phyloP scores from a whole-genome alignment of 2,797 vertebrate genomes.

The Spinus pinus region DNA sequence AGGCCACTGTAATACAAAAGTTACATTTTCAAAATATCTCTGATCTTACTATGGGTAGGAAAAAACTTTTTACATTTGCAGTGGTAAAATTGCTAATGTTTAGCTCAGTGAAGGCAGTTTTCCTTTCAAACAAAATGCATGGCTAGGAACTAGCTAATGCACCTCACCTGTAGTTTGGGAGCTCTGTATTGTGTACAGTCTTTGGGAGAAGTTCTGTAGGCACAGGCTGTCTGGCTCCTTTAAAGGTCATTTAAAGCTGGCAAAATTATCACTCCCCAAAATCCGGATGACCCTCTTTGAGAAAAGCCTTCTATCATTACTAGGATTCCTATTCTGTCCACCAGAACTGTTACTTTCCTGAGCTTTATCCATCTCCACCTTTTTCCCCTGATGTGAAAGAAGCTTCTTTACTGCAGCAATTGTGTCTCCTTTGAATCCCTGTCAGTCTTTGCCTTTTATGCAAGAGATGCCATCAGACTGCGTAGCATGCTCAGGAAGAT shows the following conservation, averaged over 20 bases:
- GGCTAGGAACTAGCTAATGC: neutral
- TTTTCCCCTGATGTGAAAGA: neutral
- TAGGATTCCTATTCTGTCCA: neutral
- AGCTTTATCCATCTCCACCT: neutral
- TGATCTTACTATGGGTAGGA: neutral
- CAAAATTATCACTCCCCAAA: neutral
- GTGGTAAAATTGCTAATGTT: neutral
- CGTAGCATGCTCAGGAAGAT: constrained; percentile 18
- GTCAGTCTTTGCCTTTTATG: constrained; percentile 5
- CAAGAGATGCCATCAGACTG: constrained; percentile 28
- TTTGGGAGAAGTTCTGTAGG: neutral
- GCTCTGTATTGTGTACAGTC: fast-evolving
- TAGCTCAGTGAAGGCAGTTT: neutral
- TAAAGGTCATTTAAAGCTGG: neutral
- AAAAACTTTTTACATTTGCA: neutral
- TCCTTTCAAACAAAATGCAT: constrained; percentile 28
- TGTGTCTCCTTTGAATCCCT: neutral
- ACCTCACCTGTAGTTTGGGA: neutral
- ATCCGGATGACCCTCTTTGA: neutral
- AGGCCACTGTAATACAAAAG: constrained; percentile 32
- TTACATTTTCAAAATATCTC: constrained; percentile 38
- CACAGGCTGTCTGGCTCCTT: neutral
- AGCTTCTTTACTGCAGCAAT: neutral
- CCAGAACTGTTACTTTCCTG: neutral
- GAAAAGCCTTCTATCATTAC: neutral